A percentile compares a stretch with the other conserved stretches of the same genome.
These are phyloP conservation scores for Erebia palarica DNA, from an alignment of 2,888 invertebrate genomes.

Conservation along the genomic window DNA sequence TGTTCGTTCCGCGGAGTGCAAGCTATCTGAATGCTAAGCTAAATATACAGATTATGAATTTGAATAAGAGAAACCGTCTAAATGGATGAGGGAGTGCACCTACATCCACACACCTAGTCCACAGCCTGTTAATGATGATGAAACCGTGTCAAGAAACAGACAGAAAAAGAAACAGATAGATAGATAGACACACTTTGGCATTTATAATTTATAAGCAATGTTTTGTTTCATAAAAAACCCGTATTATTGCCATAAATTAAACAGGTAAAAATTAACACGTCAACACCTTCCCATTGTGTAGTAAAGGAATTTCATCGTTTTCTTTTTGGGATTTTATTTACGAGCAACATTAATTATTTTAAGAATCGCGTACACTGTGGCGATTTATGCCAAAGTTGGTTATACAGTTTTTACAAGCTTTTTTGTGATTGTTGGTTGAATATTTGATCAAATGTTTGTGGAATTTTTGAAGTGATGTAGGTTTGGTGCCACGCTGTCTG, in stretches of 20 bases:
- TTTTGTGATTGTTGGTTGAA: conserved; percentile 23
- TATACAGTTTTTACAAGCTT: conserved; percentile 1
- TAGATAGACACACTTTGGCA: too few relatives aligned
- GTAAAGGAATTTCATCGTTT: conserved; percentile 50
- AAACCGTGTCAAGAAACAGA: too few relatives aligned
- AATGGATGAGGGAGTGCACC: too few relatives aligned
- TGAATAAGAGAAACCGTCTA: too few relatives aligned
- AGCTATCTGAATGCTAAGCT: too few relatives aligned
- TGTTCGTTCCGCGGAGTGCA: too few relatives aligned
- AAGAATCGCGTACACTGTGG: conserved; percentile 43
- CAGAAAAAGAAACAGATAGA: too few relatives aligned
- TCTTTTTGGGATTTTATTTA: conserved; percentile 56
- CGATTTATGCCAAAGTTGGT: conserved; percentile 41
- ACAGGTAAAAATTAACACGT: conserved; percentile 54
- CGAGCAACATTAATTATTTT: conserved; percentile 58
- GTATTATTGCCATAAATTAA: conserved; percentile 29
- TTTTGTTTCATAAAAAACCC: not conserved
- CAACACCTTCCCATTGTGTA: conserved; percentile 44
- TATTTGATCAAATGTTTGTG: conserved; percentile 31
- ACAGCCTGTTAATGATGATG: too few relatives aligned
- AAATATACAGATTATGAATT: too few relatives aligned
- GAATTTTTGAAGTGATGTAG: conserved; percentile 22
- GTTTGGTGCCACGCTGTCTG: conserved; percentile 51
- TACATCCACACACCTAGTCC: too few relatives aligned
- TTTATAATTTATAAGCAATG: too few relatives aligned